These are phyloP conservation scores for Alethe diademata DNA, from an alignment of 2,113 vertebrate species.

Conservation along the genomic window DNA sequence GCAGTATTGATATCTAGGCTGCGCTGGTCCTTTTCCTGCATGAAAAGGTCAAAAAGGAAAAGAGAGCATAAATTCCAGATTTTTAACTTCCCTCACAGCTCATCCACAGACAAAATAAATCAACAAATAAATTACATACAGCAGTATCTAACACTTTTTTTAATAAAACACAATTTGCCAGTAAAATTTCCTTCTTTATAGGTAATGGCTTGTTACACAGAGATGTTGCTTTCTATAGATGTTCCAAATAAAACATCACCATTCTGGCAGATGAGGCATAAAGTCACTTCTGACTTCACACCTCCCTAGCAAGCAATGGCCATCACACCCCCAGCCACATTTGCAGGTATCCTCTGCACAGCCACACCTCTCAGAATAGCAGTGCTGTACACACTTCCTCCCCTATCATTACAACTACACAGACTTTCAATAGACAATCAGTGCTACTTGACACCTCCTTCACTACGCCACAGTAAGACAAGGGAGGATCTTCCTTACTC, in stretches of 20 bases:
- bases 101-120: not conserved
- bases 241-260: not conserved
- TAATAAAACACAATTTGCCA: not conserved
- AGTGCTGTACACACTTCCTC: accelerated
- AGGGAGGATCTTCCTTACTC: not conserved
- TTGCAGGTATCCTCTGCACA: accelerated
- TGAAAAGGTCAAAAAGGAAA: not conserved
- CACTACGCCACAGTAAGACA: not conserved
- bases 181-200: not conserved
- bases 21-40: conserved; percentile 98
- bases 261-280: not conserved
- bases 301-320: not conserved
- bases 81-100: not conserved
- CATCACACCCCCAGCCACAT: not conserved
- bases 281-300: not conserved
- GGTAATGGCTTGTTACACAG: not conserved
- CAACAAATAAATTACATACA: not conserved
- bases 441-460: not conserved
- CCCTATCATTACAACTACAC: accelerated
- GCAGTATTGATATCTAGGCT: conserved; percentile 99
- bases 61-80: not conserved
- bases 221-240: not conserved
- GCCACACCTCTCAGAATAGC: accelerated
- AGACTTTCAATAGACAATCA: not conserved
- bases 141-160: not conserved